Evolutionary conservation across 2,888 invertebrate species (phyloP), one percentile per base, ranked within the genome.

Genomic region (Lamellibrachia columna): DNA sequence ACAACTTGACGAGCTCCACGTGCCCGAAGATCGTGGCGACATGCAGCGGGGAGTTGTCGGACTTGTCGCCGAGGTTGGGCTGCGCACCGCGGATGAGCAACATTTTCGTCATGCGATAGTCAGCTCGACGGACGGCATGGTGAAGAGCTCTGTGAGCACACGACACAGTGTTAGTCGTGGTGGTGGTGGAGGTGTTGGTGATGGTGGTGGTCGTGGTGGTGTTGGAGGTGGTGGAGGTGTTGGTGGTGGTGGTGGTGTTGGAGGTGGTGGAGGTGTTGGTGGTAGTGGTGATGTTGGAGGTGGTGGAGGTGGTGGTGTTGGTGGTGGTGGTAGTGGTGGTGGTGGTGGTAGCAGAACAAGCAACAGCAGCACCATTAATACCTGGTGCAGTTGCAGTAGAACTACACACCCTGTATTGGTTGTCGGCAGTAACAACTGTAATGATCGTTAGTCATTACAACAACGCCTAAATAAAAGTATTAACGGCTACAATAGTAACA

Each of bases 11-110:
- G 91, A 94, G 93, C 90, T 94, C 94, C 75, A 93, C 91, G 91
- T 94, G 94, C 15, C 94, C 94, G 90, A 93, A 94, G 75, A 94
- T 94, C 15, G 94, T 93, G 11, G 94, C 94, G 8, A 94, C 92
- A 58, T 94, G 94, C 15, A 94, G 93, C 7, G 94, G 94, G 22
- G 94, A 92, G 91, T 94, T 94, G 9, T 93, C 93, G 90, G 53
- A 75, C 58, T 92, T 93, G 91, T 94, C 94, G 15, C 91, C n/a
- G 7, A 94, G 92, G 60, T 93, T 93, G 7, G 92, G 92, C 60
- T 94, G 94, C 3, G 94, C 94, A 6, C 94, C 94, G n/a, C 93
- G 91, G 1, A 93, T 92, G 6, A 94, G 91, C 9, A 94, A 90
- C 93, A 94, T 93, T 90, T 94, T 94, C 2, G 93, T 93, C 94